Evolutionary conservation across 2,113 vertebrate genomes (phyloP), one percentile per base, ranked within the genome.

Genomic region (Microtus oregoni): DNA sequence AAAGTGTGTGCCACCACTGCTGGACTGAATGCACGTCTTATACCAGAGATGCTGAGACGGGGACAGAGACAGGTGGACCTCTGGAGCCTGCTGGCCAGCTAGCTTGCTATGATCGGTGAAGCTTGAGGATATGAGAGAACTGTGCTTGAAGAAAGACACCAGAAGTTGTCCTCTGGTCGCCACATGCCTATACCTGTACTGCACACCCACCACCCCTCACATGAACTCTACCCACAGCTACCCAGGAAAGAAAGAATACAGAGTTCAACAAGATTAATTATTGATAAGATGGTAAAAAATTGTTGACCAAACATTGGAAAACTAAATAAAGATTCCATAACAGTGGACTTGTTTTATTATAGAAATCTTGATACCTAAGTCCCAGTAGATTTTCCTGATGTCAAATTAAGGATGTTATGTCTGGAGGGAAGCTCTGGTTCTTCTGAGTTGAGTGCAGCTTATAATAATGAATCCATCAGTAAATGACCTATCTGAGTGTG

Each of bases 351-450:
- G 11, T 92, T 90, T 89, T 72, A 72, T 87, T 88, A 68, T 73
- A 79, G 95, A 96, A 96, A 94, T 41, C 28, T 90, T 47, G 24
- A 67, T 81, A 68, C 92, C 91, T 86, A 81, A 88, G 5, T 88
- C 78, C 28, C 65, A 28, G 0, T 77, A 63, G 44, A 76, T 82
- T 61, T 90, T 93, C 68, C 87, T 91, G 44, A 52, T 91, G 4
- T 95, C 55, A 75, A 86, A 89, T 86, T 86, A 89, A 89, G 79
- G 78, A 87, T n/a, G 35, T 86, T 95, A 44, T 58, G 55, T 94
- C 72, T 58, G 73, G 17, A 61, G 78, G 8, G 15, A 15, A 44
- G 90, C 35, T 92, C 20, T 85, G 26, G 72, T 70, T 95, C 50
- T 91, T 44, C 94, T 38, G 67, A 76, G 14, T 81, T 65, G 22